These are phyloP conservation scores for Matsumyia berberina DNA, from an alignment of 2,888 invertebrate species.

Conservation along the genomic window DNA sequence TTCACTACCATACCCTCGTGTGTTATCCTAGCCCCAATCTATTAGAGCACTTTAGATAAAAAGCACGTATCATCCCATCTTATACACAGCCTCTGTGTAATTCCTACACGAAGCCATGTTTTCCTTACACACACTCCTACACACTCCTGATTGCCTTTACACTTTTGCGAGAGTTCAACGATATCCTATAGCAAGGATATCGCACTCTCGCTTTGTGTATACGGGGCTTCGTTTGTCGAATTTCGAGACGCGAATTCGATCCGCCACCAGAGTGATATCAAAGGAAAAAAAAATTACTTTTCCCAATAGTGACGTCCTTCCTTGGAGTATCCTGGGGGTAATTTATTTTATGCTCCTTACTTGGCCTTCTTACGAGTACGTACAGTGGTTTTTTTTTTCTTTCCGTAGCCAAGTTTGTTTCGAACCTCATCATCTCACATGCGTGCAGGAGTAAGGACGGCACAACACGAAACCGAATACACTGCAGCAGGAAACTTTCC, in stretches of 20 bases:
- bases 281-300: conserved; percentile 15
- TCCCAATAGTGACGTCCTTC: conserved; percentile 49
- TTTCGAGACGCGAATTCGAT: conserved; percentile 48
- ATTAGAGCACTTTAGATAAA: conserved; percentile 24
- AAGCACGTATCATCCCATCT: conserved; percentile 7
- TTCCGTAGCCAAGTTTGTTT: conserved; percentile 1
- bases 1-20: too few species aligned
- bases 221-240: conserved; percentile 10
- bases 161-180: conserved; percentile 1
- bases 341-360: conserved; percentile 54
- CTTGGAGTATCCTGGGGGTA: conserved; percentile 36
- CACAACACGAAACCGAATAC: conserved; percentile 10
- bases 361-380: background rate
- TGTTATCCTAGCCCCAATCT: conserved; percentile 3
- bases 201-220: background rate
- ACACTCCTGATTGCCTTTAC: background rate
- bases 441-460: conserved; percentile 34
- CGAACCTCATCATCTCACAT: conserved; percentile 26
- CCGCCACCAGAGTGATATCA: conserved; percentile 25
- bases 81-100: background rate
- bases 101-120: background rate
- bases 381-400: background rate
- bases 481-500: conserved; percentile 26
- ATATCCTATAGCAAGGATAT: conserved; percentile 25
- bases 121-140: background rate